These are phyloP conservation scores for Sericinus montela DNA, from an alignment of 2,888 invertebrate species.

Conservation along the genomic window DNA sequence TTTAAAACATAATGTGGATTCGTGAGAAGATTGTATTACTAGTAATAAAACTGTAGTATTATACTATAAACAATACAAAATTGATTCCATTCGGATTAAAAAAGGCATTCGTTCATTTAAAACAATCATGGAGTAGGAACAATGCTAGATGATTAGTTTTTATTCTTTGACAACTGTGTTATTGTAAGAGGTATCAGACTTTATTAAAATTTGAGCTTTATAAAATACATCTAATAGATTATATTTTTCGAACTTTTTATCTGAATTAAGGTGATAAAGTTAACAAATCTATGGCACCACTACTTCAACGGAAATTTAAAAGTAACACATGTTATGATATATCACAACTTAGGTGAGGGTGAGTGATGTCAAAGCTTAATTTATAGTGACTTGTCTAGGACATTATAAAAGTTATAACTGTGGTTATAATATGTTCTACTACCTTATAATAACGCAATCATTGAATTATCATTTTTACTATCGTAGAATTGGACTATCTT, in stretches of 20 bases:
- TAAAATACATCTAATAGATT: slow-evolving; percentile 45
- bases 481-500: slow-evolving; percentile 55
- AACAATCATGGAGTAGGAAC: not conserved
- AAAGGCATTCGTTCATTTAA: slow-evolving; percentile 70
- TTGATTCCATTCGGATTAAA: no score
- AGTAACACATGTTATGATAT: slow-evolving; percentile 36
- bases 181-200: slow-evolving; percentile 29
- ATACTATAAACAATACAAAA: no score
- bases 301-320: slow-evolving; percentile 28
- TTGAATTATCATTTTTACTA: slow-evolving; percentile 38
- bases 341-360: slow-evolving; percentile 57
- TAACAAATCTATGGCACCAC: slow-evolving; percentile 22
- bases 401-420: no score
- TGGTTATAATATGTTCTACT: slow-evolving; percentile 48
- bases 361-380: slow-evolving; percentile 30
- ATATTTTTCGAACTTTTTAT: slow-evolving; percentile 29
- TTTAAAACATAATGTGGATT: no score
- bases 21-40: no score
- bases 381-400: slow-evolving; percentile 50
- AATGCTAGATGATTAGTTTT: slow-evolving; percentile 22
- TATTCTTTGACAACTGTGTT: slow-evolving; percentile 30
- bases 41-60: no score
- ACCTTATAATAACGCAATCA: slow-evolving; percentile 34
- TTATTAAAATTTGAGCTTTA: slow-evolving; percentile 67
- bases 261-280: slow-evolving; percentile 20